phyloP scores from a whole-genome alignment of 2,888 invertebrate genomes.

The Marronus borbonicus region DNA sequence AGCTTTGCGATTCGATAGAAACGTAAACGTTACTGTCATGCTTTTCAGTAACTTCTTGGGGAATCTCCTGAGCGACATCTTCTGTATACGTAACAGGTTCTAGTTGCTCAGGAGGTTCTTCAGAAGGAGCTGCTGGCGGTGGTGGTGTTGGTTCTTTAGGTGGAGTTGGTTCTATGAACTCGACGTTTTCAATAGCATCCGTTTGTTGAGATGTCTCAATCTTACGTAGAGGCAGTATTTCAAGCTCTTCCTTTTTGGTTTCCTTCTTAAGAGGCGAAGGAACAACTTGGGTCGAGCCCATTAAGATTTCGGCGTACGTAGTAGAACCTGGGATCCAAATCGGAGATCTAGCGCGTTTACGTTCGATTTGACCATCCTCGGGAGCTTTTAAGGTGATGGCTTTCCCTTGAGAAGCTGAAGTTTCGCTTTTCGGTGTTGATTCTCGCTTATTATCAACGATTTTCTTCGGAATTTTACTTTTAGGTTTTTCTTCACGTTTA shows the following conservation, averaged over 20 bases:
- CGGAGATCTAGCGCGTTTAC: slow-evolving; percentile 76
- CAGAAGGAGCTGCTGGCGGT: neutral
- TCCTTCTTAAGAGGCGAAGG: slow-evolving; percentile 54
- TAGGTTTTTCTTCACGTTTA: slow-evolving; percentile 64
- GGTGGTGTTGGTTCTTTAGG: neutral
- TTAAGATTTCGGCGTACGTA: slow-evolving; percentile 86
- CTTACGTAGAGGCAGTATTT: slow-evolving; percentile 37
- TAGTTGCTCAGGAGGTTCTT: slow-evolving; percentile 2
- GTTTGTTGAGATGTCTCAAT: slow-evolving; percentile 32
- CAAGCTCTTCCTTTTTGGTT: slow-evolving; percentile 42
- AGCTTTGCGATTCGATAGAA: slow-evolving; percentile 39
- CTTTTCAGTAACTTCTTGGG: neutral
- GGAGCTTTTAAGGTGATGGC: slow-evolving; percentile 55
- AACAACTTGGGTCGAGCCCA: slow-evolving; percentile 69
- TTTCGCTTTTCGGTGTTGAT: neutral
- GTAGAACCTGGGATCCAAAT: slow-evolving; percentile 83
- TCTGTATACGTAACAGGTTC: neutral
- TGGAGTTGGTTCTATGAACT: neutral
- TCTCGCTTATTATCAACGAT: slow-evolving; percentile 28
- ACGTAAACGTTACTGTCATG: slow-evolving; percentile 16
- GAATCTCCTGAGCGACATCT: neutral
- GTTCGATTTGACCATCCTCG: slow-evolving; percentile 66
- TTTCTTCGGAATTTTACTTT: slow-evolving; percentile 54
- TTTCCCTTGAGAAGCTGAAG: slow-evolving; percentile 23
- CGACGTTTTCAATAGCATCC: slow-evolving; percentile 30